A percentile compares a stretch with the other conserved stretches of the same genome.
These are phyloP conservation scores for Amblyornis subalaris DNA, from an alignment of 2,113 vertebrate genomes.

Conservation along the genomic window DNA sequence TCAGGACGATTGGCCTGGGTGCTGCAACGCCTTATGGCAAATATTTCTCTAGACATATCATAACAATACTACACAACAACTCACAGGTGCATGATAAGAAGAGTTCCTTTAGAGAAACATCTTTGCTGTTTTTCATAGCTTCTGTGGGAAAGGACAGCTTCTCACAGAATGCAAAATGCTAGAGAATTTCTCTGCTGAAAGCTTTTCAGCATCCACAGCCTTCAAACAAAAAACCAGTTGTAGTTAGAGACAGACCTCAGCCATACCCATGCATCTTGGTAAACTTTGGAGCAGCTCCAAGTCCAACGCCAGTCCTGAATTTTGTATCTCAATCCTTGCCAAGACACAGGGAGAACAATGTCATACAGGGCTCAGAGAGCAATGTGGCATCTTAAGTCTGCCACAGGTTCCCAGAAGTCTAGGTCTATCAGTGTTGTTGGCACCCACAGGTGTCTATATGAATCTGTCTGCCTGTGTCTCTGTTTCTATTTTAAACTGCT, in stretches of 20 bases:
- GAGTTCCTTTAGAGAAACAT: no score
- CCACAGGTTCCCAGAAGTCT: conserved; percentile 16
- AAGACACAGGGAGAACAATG: not conserved
- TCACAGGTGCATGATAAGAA: no score
- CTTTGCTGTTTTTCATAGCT: no score
- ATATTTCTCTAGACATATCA: no score
- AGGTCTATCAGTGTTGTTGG: conserved; percentile 19
- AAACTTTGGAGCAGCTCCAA: not conserved
- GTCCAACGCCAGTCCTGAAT: not conserved
- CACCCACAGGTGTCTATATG: conserved; percentile 21
- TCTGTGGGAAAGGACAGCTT: no score
- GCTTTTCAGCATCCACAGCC: no score
- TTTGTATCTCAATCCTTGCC: not conserved
- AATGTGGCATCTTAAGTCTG: not conserved
- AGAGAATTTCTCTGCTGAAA: no score
- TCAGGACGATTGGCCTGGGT: no score
- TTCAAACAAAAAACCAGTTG: not conserved
- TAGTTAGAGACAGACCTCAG: not conserved
- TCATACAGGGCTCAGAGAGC: not conserved
- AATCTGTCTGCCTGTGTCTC: conserved; percentile 25
- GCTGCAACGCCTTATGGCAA: no score
- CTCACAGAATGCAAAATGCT: no score
- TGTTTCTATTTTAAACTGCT: conserved; percentile 37
- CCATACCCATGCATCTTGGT: not conserved
- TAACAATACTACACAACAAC: no score